These are phyloP conservation scores for Sesia apiformis DNA, from an alignment of 2,888 invertebrate genomes.

Conservation along the genomic window DNA sequence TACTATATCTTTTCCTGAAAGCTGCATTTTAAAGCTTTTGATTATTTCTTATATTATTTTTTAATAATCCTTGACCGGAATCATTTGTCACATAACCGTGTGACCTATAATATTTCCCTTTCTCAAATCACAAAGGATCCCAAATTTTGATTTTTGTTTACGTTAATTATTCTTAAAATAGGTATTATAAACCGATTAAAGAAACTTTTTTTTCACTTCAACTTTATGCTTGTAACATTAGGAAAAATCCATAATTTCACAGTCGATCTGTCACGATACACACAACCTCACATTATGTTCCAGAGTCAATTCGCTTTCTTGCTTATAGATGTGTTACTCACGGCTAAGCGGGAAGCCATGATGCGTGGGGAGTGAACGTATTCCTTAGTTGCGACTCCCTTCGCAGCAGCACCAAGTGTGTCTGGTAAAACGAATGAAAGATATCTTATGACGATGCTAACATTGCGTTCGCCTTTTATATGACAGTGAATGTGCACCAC, in stretches of 20 bases:
- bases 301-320: conserved; percentile 14
- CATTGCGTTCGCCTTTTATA: conserved; percentile 49
- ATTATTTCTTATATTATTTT: no score
- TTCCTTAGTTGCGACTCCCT: conserved; percentile 22
- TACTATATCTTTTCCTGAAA: no score
- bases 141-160: no score
- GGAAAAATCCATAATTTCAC: neutral
- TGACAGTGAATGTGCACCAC: conserved; percentile 56
- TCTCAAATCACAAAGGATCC: no score
- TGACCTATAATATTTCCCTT: no score
- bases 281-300: conserved; percentile 1
- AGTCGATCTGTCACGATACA: neutral
- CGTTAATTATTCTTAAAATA: no score
- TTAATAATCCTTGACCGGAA: no score
- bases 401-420: conserved; percentile 20
- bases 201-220: no score
- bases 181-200: no score
- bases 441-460: conserved; percentile 33
- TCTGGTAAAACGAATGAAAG: conserved; percentile 26
- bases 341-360: conserved; percentile 57
- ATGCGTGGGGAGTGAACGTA: conserved; percentile 31
- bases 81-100: no score
- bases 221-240: no score
- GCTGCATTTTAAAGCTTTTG: no score
- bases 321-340: conserved; percentile 34